These are phyloP conservation scores for Meiosimyza decipiens DNA, from an alignment of 2,888 invertebrate species.

Conservation along the genomic window DNA sequence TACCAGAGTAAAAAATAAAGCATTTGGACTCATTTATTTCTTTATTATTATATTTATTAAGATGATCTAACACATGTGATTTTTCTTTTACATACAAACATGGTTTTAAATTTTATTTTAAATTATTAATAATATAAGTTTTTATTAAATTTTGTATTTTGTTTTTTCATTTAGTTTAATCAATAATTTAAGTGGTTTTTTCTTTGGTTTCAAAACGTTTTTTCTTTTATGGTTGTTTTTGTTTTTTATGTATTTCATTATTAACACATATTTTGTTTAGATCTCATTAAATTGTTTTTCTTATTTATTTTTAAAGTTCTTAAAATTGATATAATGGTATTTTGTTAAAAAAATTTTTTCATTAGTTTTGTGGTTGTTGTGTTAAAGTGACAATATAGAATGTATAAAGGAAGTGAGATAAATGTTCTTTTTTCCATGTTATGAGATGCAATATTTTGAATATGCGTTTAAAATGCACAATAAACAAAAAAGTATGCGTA, in stretches of 20 bases:
- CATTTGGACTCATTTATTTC: constrained; percentile 31
- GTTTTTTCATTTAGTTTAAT: constrained; percentile 8
- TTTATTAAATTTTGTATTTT: constrained; percentile 34
- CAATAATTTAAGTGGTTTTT: constrained; percentile 23
- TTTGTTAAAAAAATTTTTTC: not conserved
- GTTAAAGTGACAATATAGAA: too few species aligned
- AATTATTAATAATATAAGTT: constrained; percentile 39
- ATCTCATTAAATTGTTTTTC: not conserved
- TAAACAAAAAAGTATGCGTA: too few species aligned
- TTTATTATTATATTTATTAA: constrained; percentile 63
- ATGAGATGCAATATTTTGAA: too few species aligned
- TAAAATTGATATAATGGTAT: constrained; percentile 26
- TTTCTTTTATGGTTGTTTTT: constrained; percentile 11
- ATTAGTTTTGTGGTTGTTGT: not conserved
- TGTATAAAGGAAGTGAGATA: too few species aligned
- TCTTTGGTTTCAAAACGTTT: constrained; percentile 24
- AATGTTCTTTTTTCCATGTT: too few species aligned
- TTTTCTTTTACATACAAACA: constrained; percentile 64
- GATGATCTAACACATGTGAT: constrained; percentile 62
- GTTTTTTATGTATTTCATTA: constrained; percentile 19
- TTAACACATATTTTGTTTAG: constrained; percentile 15
- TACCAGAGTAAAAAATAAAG: too few species aligned
- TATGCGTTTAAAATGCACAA: too few species aligned
- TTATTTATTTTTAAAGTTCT: constrained; percentile 16
- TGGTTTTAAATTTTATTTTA: constrained; percentile 47